Evolutionary conservation across 2,113 vertebrate genomes (phyloP), one percentile per base, ranked within the genome.

Genomic region (rabbit (Oryctolagus cuniculus)): DNA sequence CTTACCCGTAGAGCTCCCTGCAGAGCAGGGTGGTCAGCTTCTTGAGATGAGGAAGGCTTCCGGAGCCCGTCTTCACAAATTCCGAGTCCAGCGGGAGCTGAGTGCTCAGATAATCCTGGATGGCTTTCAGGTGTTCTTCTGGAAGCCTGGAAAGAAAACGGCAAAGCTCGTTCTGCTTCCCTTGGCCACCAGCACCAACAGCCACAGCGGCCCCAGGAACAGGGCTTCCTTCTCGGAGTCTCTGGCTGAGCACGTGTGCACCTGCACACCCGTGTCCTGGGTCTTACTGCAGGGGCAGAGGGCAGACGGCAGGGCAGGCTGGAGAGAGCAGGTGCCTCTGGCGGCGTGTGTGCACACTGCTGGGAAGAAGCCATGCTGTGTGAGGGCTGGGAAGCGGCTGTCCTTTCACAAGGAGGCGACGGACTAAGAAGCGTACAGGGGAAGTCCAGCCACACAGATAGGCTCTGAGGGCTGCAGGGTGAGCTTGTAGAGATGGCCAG

Each of bases 1-100:
- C 0, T 96, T 99, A 99, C 99, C 99, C 99, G 98, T 99, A 99
- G 24, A 99, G 98, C 69, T 98, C 99, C 97, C 99, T 99, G 98
- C 99, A 99, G 91, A 99, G 98, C 6, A 96, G 88, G 3, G 96
- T 84, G 1, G 98, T 98, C 6, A 99, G 98, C 95, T 99, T 99
- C 98, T 99, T 99, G 51, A 99, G 98, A 1, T 99, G 98, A 3
- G 99, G 99, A 3, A 99, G 99, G 74, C 92, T 98, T 80, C 97
- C 97, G 82, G 98, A 99, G 9, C 99, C 99, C 0, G 97, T 99
- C 91, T 99, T 99, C 51, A 99, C 98, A 3, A 98, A 98, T 84
- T 99, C 99, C 25, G 98, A 98, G 93, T 99, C 99, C 87, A 98
- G 98, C 91, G 92, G 66, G 7, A 99, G 97, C 58, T 99, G 98